Base-by-base conservation (phyloP, 2,888 invertebrate genomes). In the Acrobasis consociella region DNA sequence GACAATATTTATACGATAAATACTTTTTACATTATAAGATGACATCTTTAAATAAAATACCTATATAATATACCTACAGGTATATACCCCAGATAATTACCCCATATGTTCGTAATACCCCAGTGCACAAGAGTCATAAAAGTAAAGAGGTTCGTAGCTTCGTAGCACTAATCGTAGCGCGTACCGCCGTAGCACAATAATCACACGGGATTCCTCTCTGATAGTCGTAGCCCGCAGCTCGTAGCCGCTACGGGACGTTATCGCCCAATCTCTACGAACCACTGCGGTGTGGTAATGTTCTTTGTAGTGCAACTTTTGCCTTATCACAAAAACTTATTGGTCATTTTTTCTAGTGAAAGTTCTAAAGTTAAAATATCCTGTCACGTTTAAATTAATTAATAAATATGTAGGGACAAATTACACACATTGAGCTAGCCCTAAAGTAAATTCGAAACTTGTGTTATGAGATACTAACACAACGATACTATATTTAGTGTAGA, bases 181-280 rank as follows among this genome's bases (percentile, higher is more conserved):
- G 42, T n/a, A 58, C 1, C 22, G 2, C 22, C 38, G 56, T 56
- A 56, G 56, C 56, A 42, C 7, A 11, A 52, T 52, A 31, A 31
- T 13, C 5, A 42, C 42, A 56, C 42, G 16, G 39, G 17, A 22
- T 22, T 22, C 22, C 22, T 42, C 56, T 11, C 11, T 9, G 16
- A 42, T 17, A 42, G 42, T 56, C 55, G 55, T 56, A 39, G 55
- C 39, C 55, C 55, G 42, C 17, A 56, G 56, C 42, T 56, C 56
- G 56, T 56, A 56, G 42, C 56, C n/a, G n/a, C n/a, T n/a, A n/a
- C n/a, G n/a, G n/a, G n/a, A n/a, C 42, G 56, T 38, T 55, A 55
- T 55, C 55, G 38, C 16, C n/a, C 55, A 39, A 56, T 56, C 56
- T 56, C 42, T 56, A 56, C 13, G 56, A 42, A 56, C 17, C 16